Evolutionary conservation across 2,888 invertebrate genomes (phyloP).

Genomic region (Cybosia mesomella): DNA sequence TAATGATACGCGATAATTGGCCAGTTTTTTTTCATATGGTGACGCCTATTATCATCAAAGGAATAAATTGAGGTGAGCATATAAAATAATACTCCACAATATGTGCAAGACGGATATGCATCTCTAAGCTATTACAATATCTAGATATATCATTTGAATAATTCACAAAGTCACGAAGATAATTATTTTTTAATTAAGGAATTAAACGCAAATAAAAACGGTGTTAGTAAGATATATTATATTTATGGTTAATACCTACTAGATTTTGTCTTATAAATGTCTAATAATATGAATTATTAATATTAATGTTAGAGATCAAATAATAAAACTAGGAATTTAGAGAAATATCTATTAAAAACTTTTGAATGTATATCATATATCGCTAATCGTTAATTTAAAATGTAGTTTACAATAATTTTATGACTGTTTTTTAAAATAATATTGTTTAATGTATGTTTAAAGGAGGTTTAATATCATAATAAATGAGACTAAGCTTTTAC

Average conservation of each 20-base stretch:
- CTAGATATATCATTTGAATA: background rate
- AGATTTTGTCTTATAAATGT: constrained; percentile 33
- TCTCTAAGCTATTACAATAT: background rate
- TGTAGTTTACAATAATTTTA: constrained; percentile 30
- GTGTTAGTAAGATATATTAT: background rate
- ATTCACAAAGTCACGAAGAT: background rate
- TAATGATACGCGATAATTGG: too few relatives aligned
- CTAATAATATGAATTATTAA: constrained; percentile 30
- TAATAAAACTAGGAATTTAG: background rate
- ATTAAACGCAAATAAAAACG: background rate
- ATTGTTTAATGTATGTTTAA: too few relatives aligned
- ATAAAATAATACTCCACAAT: background rate
- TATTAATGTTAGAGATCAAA: constrained; percentile 10
- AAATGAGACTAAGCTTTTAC: background rate
- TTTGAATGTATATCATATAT: constrained; percentile 31
- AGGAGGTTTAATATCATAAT: background rate
- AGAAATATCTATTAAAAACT: constrained; percentile 31
- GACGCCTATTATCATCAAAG: background rate
- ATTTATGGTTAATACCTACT: constrained; percentile 12
- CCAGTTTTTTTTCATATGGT: too few relatives aligned
- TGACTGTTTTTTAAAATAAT: constrained; percentile 19
- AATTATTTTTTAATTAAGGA: background rate
- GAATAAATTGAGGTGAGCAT: background rate
- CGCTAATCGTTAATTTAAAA: constrained; percentile 30
- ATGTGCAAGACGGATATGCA: background rate